Evolutionary conservation across 2,888 invertebrate species (phyloP).

Genomic region (Exephanes ischioxanthus): DNA sequence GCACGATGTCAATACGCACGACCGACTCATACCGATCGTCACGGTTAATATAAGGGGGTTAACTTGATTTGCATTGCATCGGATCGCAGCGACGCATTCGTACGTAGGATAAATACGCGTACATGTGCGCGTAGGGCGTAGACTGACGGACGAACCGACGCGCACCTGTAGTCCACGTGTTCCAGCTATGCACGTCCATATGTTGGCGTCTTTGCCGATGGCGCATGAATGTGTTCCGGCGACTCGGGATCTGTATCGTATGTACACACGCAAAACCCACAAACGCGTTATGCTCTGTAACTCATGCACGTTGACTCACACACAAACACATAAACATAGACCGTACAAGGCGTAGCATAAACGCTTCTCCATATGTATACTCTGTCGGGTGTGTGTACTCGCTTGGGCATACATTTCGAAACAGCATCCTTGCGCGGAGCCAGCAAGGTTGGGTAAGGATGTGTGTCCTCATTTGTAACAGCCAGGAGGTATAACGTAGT

Average conservation of each 20-base stretch:
- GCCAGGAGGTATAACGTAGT: neutral
- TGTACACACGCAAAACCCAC: slow-evolving; percentile 61
- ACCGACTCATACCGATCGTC: slow-evolving; percentile 72
- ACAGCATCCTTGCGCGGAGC: neutral
- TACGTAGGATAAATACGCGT: slow-evolving; percentile 56
- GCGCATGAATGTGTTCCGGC: slow-evolving; percentile 18
- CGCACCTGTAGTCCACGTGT: slow-evolving; percentile 5
- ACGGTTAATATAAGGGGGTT: slow-evolving; percentile 73
- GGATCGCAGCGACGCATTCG: slow-evolving; percentile 62
- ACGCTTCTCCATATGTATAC: slow-evolving; percentile 61
- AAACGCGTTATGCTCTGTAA: slow-evolving; percentile 40
- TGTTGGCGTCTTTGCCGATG: neutral
- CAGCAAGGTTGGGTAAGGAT: neutral
- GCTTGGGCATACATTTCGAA: slow-evolving; percentile 11
- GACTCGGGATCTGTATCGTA: slow-evolving; percentile 44
- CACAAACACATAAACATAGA: slow-evolving; percentile 44
- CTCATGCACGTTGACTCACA: slow-evolving; percentile 26
- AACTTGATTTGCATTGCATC: slow-evolving; percentile 81
- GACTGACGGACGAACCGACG: too few species aligned
- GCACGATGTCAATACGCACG: slow-evolving; percentile 70
- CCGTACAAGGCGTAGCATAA: slow-evolving; percentile 10
- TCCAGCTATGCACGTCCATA: neutral
- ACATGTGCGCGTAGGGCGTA: neutral
- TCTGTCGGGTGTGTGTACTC: slow-evolving; percentile 8
- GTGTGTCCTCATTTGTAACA: slow-evolving; percentile 9